Evolutionary conservation across 2,797 vertebrate species (phyloP).

Genomic region (Simalia tracyae): DNA sequence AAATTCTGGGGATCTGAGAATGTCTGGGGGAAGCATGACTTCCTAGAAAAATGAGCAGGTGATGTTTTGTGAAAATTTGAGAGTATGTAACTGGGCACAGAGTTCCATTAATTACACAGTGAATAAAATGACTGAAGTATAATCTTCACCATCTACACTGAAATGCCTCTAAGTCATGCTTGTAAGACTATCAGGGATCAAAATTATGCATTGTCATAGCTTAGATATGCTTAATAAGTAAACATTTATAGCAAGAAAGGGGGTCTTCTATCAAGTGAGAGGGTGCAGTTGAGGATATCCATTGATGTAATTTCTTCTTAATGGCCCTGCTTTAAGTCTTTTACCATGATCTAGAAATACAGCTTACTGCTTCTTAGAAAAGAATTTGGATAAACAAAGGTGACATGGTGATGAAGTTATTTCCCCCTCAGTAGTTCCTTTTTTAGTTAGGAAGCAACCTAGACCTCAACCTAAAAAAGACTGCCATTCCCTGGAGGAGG

Average conservation of each 20-base stretch:
- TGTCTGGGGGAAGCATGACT: not conserved
- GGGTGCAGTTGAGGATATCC: not conserved
- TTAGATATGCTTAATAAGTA: not conserved
- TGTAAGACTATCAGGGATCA: not conserved
- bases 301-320: conserved; percentile 31
- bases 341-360: conserved; percentile 26
- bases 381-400: conserved; percentile 52
- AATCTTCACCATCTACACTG: not conserved
- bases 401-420: conserved; percentile 40
- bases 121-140: not conserved
- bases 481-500: conserved; percentile 53
- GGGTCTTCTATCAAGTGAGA: conserved; percentile 18
- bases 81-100: not conserved
- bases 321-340: conserved; percentile 8
- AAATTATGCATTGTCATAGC: not conserved
- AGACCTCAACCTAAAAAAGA: conserved; percentile 47
- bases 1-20: not conserved
- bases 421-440: conserved; percentile 58
- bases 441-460: conserved; percentile 58
- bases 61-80: not conserved
- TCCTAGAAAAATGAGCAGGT: not conserved
- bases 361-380: conserved; percentile 51
- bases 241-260: not conserved
- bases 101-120: not conserved
- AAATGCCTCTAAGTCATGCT: not conserved